Base-by-base conservation (phyloP, 1,140 invertebrate genomes). In the Trigoniulus corallinus region DNA sequence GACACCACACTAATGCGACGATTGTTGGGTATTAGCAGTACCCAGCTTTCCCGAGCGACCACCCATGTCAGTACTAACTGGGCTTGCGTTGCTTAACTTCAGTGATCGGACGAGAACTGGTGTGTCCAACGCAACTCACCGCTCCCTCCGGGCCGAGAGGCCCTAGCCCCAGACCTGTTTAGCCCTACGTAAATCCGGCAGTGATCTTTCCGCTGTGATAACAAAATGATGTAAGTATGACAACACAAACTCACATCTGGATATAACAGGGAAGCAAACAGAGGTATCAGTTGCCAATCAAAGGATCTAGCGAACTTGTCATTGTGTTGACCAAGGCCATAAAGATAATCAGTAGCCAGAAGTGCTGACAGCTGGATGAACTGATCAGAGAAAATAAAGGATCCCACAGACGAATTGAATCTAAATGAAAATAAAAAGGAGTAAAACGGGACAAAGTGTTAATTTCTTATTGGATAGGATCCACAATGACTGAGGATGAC, bases 261-360 rank as follows among this genome's bases (percentile, higher is more conserved):
- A 21, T 3, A 27, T 24, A 13, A 21, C 22, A 10, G 21, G 3
- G 25, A 10, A 4, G 45, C 7, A 27, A 47, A 47, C 23, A 47
- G 7, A 7, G 25, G 7, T 10, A 10, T 7, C 25, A 13, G 10
- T 25, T 47, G 56, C 54, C 63, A 64, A 45, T 61, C 58, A 34
- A 65, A 18, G 23, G 61, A 54, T 51, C 66, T 66, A 42, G 56
- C 47, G 54, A 67, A 68, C 18, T 51, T 48, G 3, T 56, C 39
- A 34, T 65, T 79, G 76, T 69, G 85, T 78, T 74, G 72, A 13
- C 88, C 88, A 53, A 92, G 68, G 2, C 89, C 88, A 67, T 87
- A 94, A 54, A 92, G 72, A 56, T 82, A 78, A n/a, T 58, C 54
- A 0, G 84, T 76, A 7, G 29, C 7, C 18, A 91, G 61, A 25